Evolutionary conservation across 2,113 vertebrate species (phyloP).

Genomic region (Cyanistes caeruleus): DNA sequence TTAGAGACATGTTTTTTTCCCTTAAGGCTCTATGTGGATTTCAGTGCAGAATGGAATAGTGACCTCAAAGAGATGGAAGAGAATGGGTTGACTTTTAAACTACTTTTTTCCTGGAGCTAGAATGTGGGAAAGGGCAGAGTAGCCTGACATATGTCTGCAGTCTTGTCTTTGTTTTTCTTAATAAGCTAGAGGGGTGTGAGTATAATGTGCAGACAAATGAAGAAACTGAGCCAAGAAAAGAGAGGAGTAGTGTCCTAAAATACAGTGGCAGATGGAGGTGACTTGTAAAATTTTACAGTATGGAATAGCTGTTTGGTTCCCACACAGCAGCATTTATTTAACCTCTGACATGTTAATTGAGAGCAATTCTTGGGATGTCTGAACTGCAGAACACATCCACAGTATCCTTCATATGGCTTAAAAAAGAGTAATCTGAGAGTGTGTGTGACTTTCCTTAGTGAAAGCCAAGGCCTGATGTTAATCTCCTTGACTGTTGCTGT

Average conservation of each 20-base stretch:
- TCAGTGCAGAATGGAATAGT: background rate
- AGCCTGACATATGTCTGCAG: background rate
- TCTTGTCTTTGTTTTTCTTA: background rate
- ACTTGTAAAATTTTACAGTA: background rate
- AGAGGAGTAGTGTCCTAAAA: background rate
- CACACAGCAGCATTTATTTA: background rate
- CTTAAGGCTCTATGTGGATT: background rate
- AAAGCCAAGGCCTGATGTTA: background rate
- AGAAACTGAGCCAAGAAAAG: background rate
- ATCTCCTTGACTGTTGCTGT: background rate
- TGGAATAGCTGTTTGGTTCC: background rate
- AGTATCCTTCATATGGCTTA: background rate
- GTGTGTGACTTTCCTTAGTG: background rate
- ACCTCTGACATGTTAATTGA: conserved; percentile 6
- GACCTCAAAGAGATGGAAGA: background rate
- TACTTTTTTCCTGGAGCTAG: background rate
- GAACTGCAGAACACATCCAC: background rate
- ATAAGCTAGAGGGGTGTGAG: background rate
- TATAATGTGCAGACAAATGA: background rate
- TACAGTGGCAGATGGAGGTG: background rate
- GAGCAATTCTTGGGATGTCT: conserved; percentile 7
- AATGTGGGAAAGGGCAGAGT: background rate
- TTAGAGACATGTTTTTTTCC: background rate
- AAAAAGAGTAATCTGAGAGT: background rate
- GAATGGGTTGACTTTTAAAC: background rate